phyloP scores from a whole-genome alignment of 1,140 invertebrate genomes.

The Neuroterus valhalla region DNA sequence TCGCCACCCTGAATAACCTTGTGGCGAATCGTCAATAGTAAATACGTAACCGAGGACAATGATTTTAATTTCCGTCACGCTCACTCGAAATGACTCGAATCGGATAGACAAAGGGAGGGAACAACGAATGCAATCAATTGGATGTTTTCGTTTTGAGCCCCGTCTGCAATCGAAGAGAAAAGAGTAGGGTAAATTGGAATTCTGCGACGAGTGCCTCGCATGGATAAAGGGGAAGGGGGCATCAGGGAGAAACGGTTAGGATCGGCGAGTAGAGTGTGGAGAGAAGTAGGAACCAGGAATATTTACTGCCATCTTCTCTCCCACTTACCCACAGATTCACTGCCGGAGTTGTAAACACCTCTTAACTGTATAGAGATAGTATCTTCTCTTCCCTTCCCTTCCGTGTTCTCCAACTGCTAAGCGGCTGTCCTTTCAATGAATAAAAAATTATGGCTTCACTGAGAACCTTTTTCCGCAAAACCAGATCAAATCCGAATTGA shows the following conservation, averaged over 20 bases:
- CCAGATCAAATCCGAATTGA: background rate
- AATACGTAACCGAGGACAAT: background rate
- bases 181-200: constrained; percentile 72
- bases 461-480: too few relatives aligned
- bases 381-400: constrained; percentile 65
- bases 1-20: too few relatives aligned
- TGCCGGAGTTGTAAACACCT: constrained; percentile 75
- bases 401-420: constrained; percentile 35
- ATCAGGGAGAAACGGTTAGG: constrained; percentile 51
- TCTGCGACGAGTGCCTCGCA: constrained; percentile 64
- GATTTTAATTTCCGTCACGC: background rate
- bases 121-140: constrained; percentile 62
- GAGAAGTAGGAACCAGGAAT: constrained; percentile 66
- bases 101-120: constrained; percentile 48
- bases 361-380: constrained; percentile 74
- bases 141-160: constrained; percentile 65
- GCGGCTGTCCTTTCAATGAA: constrained; percentile 29
- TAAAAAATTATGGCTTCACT: constrained; percentile 10
- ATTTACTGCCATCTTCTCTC: constrained; percentile 76
- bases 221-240: constrained; percentile 54
- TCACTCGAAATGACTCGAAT: constrained; percentile 48
- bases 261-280: constrained; percentile 43
- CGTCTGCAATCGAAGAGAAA: constrained; percentile 48
- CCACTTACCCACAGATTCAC: constrained; percentile 75
- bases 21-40: too few relatives aligned